Base-by-base conservation (phyloP, 2,888 invertebrate genomes). In the Ormyrus thymus region DNA sequence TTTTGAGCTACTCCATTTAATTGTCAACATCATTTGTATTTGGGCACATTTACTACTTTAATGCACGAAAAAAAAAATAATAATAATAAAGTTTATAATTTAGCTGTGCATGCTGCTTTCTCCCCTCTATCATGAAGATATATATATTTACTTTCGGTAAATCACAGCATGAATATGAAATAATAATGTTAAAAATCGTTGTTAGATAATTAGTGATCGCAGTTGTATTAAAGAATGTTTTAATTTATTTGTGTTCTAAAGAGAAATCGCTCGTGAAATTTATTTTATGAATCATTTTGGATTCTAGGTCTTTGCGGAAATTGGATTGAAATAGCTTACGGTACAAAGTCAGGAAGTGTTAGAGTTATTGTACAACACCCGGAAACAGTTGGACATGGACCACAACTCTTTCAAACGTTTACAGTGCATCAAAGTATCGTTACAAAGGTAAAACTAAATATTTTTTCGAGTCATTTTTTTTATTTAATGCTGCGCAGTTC, bases 321-420 rank as follows among this genome's bases (percentile, higher is more conserved):
- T 91, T 99, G 99, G 98, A 98, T 99, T 86, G 99, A 99, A 91
- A 99, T 99, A 86, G 99, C 99, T 0, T 99, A 99, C 90, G 99
- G 99, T 4, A 99, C 99, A 0, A 95, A 96, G 83, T 96, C 96
- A 15, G 99, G 99, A 1, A 97, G 97, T 0, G 98, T 99, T 15
- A 93, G 98, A 50, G 98, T 99, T 0, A 98, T 99, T 79, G 98
- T 99, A 0, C 99, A 99, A 86, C 99, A 99, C 91, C 99, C 99
- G 1, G 99, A 99, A 91, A 99, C 99, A 0, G 98, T 98, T 2
- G 98, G 98, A 0, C 98, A 99, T 88, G 98, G 98, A 0, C 99
- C 99, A 3, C 98, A 99, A 91, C 92, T 99, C 56, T 99, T 99
- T 91, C 99, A 99, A 92, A 98, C 98, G 0, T 98, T 98, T 90